phyloP scores from a whole-genome alignment of 2,888 invertebrate genomes.

The Conchocele bisecta region DNA sequence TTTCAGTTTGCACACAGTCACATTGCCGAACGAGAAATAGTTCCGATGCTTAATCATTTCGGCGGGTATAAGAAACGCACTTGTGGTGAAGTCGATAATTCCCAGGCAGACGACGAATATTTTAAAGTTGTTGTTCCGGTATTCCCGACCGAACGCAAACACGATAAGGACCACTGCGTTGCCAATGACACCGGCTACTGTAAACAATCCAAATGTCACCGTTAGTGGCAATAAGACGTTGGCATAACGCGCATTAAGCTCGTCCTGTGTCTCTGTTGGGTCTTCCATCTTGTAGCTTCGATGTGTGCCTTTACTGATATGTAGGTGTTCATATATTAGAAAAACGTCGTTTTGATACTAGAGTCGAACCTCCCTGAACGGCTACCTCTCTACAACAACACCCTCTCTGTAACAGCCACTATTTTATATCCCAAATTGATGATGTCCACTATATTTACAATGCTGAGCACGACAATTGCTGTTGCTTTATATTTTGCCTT shows the following conservation, averaged over 20 bases:
- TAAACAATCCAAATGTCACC: slow-evolving; percentile 40
- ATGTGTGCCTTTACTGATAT: no score
- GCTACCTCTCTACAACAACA: no score
- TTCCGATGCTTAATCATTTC: slow-evolving; percentile 52
- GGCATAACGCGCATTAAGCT: slow-evolving; percentile 43
- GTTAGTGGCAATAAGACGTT: slow-evolving; percentile 47
- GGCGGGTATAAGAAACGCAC: slow-evolving; percentile 50
- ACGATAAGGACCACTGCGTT: slow-evolving; percentile 50
- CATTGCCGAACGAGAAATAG: slow-evolving; percentile 48
- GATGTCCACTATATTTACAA: no score
- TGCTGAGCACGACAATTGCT: no score
- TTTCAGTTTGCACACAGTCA: slow-evolving; percentile 49
- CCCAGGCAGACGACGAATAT: slow-evolving; percentile 51
- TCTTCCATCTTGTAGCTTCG: no score
- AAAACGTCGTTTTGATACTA: no score
- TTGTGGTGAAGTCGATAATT: slow-evolving; percentile 48
- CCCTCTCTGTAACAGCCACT: no score
- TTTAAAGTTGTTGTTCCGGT: slow-evolving; percentile 49
- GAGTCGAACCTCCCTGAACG: no score
- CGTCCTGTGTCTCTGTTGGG: slow-evolving; percentile 38
- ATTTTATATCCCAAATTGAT: no score
- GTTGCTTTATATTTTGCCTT: no score
- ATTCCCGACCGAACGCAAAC: slow-evolving; percentile 46
- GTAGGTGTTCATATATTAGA: no score
- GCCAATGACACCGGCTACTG: slow-evolving; percentile 44